Conservation (phyloP, 2,113 vertebrate species). For the Dicrurus megarhynchus region DNA sequence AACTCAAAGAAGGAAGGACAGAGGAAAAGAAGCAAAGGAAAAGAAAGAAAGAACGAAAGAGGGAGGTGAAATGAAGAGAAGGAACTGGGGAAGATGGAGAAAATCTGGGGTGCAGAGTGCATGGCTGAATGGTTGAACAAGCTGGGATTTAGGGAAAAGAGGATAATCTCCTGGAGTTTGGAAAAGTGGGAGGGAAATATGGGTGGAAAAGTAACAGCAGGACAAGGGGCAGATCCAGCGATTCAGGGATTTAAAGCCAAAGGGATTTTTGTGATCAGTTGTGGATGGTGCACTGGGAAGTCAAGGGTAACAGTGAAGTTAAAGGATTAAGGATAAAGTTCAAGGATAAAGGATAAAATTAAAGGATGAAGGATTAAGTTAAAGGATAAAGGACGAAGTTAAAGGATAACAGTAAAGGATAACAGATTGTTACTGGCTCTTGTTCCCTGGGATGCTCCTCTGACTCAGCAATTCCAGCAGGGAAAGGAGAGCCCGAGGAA, state of each 20-base stretch:
- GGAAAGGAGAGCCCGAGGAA: neutral
- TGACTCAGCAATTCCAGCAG: neutral
- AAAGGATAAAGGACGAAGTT: neutral
- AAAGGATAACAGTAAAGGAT: neutral
- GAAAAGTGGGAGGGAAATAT: neutral
- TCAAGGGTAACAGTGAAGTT: neutral
- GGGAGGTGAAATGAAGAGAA: neutral
- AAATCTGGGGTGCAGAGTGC: neutral
- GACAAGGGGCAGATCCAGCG: neutral
- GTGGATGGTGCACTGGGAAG: neutral
- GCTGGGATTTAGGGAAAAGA: neutral
- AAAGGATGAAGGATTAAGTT: neutral
- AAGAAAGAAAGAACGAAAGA: neutral
- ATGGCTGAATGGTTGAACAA: neutral
- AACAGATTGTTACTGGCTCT: rapidly evolving
- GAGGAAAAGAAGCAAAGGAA: neutral
- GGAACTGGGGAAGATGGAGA: neutral
- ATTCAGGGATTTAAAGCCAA: neutral
- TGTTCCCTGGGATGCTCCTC: neutral
- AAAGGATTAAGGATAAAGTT: neutral
- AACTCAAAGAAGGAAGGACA: neutral
- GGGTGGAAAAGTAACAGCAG: neutral
- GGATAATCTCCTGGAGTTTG: rapidly evolving
- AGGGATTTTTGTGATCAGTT: neutral
- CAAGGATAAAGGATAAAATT: neutral